These are phyloP conservation scores for Gonocerus acuteangulatus DNA, from an alignment of 2,888 invertebrate species.

Conservation along the genomic window DNA sequence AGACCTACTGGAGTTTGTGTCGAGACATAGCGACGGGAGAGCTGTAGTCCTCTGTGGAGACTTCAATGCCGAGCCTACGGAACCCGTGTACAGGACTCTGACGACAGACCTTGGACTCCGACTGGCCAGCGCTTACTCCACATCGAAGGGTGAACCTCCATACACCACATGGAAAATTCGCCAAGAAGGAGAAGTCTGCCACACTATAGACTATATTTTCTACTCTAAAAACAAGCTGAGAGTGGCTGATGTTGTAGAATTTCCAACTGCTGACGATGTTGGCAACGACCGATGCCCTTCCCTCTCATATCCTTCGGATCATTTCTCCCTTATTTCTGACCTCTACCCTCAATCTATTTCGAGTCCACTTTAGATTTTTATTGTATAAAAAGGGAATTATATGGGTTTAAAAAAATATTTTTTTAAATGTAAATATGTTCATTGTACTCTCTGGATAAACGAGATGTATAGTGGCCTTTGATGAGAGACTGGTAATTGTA, in stretches of 20 bases:
- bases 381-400: too few relatives aligned
- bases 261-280: conserved; percentile 59
- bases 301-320: conserved; percentile 65
- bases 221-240: conserved; percentile 52
- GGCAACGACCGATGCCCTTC: conserved; percentile 61
- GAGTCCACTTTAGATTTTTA: conserved; percentile 28
- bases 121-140: conserved; percentile 38
- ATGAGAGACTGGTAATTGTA: too few relatives aligned
- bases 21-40: conserved; percentile 45
- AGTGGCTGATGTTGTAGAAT: conserved; percentile 50
- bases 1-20: conserved; percentile 54
- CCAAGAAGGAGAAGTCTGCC: conserved; percentile 61
- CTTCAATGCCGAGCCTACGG: conserved; percentile 66
- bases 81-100: conserved; percentile 59
- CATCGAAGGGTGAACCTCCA: conserved; percentile 49
- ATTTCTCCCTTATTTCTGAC: conserved; percentile 64
- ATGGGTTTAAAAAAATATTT: too few relatives aligned
- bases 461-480: too few relatives aligned
- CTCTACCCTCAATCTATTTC: conserved; percentile 42
- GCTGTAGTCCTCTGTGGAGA: conserved; percentile 64
- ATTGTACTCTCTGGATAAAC: too few relatives aligned
- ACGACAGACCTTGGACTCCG: conserved; percentile 43
- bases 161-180: conserved; percentile 72
- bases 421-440: too few relatives aligned
- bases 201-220: conserved; percentile 69